Conservation (phyloP, 2,888 invertebrate species). For the Heliconius ethilla region DNA sequence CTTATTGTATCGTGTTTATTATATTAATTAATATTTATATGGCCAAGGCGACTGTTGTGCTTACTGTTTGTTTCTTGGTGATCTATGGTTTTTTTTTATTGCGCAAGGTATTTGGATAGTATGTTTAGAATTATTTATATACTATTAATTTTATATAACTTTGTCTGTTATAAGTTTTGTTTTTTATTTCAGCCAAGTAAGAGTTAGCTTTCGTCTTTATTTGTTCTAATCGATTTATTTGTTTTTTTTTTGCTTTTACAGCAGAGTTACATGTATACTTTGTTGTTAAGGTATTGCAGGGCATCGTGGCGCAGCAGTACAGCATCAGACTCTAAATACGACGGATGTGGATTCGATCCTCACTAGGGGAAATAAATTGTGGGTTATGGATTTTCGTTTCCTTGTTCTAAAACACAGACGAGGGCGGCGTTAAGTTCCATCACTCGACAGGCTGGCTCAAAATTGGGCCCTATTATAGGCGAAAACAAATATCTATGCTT, state of each 20-base stretch:
- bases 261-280: too few relatives aligned
- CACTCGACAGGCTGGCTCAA: neutral
- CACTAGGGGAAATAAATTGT: too few relatives aligned
- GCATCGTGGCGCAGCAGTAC: too few relatives aligned
- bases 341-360: neutral
- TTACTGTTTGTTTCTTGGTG: constrained; percentile 29
- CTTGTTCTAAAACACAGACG: neutral
- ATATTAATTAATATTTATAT: constrained; percentile 72
- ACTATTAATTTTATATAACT: neutral
- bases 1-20: constrained; percentile 70
- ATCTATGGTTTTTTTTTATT: constrained; percentile 7
- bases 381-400: neutral
- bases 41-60: constrained; percentile 56
- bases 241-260: neutral
- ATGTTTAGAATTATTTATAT: neutral
- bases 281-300: too few relatives aligned
- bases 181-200: neutral
- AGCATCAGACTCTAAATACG: neutral
- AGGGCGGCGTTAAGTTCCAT: neutral
- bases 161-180: neutral
- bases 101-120: neutral
- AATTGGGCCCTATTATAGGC: too few relatives aligned
- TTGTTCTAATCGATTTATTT: neutral
- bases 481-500: too few relatives aligned
- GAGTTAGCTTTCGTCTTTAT: neutral